Evolutionary conservation across 2,113 vertebrate species (phyloP).

Genomic region (Aptenodytes forsteri): DNA sequence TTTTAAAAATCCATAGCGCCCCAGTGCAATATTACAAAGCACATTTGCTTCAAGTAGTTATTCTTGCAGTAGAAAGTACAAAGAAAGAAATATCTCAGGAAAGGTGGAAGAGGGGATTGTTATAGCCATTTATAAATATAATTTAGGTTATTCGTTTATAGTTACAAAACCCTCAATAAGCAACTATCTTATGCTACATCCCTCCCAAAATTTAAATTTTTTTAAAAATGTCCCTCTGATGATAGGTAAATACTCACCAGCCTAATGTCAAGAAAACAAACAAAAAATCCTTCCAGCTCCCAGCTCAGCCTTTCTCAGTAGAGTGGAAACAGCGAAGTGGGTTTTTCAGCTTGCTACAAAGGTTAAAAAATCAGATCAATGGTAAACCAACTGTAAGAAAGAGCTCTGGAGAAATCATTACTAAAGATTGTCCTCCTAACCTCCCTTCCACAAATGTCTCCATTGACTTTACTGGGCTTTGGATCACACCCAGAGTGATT

Average conservation of each 20-base stretch:
- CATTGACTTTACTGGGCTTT: conserved; percentile 24
- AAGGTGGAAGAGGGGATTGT: not conserved
- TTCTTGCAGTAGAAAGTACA: not conserved
- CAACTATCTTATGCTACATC: not conserved
- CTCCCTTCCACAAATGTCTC: conserved; percentile 13
- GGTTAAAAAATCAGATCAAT: conserved; percentile 53
- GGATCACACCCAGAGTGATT: not conserved
- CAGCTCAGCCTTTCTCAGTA: conserved; percentile 1
- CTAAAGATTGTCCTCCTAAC: conserved; percentile 38
- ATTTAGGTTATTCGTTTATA: not conserved
- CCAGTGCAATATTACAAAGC: conserved; percentile 20
- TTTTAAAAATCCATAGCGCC: conserved; percentile 12
- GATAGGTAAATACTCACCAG: not conserved
- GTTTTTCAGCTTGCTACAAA: conserved; percentile 31
- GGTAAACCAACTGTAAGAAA: conserved; percentile 25
- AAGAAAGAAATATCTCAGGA: not conserved
- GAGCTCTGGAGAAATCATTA: conserved; percentile 46
- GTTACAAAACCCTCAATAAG: not conserved
- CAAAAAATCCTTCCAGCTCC: not conserved
- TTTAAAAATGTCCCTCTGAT: not conserved
- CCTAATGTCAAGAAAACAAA: not conserved
- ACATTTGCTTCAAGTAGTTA: not conserved
- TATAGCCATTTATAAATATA: not conserved
- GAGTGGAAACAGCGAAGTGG: conserved; percentile 2
- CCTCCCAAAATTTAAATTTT: not conserved